Evolutionary conservation across 1,140 invertebrate species (phyloP), one percentile per base, ranked within the genome.

Genomic region (Drosophila ercepeae): DNA sequence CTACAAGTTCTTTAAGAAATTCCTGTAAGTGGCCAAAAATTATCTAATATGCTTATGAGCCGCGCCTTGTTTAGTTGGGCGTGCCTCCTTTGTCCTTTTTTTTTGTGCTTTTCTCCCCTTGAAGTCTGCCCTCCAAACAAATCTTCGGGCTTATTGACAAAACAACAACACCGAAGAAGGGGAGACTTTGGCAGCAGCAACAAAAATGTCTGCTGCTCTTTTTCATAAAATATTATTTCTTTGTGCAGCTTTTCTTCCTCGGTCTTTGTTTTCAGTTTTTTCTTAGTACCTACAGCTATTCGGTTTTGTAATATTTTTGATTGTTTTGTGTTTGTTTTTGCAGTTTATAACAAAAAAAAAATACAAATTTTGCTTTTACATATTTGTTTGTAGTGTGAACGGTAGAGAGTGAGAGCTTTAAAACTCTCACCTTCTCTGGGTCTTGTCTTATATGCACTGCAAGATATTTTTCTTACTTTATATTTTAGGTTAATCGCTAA

Each of bases 1-100:
- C 41, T 90, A 90, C 44, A 90, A 90, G 55, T 58, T 84, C 49
- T 61, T 82, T 34, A 90, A 78, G 29, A 90, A 90, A 67, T 81
- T 81, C 39, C 39, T 90, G 88, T 90, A 81, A 90, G 89, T 90
- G 46, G 5, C n/a, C 9, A 1, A 1, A 1, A 19, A 64, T 77
- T 77, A 64, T 50, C 63, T 77, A 82, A 82, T 65, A 50, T 21
- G 21, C 4, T 18, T 34, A 42, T 32, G 39, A 42, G 16, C 39
- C 13, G 36, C 36, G 36, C 5, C 36, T 16, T 13, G n/a, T 42
- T 42, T 18, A 8, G 14, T 42, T 27, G 14, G 32, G 44, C 21
- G 21, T 52, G 50, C 16, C 39, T 6, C n/a, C 5, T 21, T 14
- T 65, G 45, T 52, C 44, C 61, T 50, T 41, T 54, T 46, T 42